Evolutionary conservation across 2,888 invertebrate genomes (phyloP).

Genomic region (Oscheius sp.): DNA sequence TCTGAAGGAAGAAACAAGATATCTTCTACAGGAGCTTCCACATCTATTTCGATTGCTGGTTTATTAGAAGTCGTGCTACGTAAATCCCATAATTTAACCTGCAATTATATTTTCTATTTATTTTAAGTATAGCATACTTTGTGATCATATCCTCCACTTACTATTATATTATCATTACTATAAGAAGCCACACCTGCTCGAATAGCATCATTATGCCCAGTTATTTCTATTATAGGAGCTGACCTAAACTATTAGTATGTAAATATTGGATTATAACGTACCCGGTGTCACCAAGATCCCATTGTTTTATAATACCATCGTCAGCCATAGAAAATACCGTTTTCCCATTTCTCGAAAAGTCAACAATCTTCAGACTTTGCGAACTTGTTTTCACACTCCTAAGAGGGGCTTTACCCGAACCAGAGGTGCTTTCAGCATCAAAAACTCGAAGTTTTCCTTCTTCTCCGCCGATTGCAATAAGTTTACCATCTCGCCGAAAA

Average conservation of each 20-base stretch:
- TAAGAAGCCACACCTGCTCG: slow-evolving; percentile 59
- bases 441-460: slow-evolving; percentile 88
- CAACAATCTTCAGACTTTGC: slow-evolving; percentile 41
- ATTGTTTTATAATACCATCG: slow-evolving; percentile 67
- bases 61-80: slow-evolving; percentile 44
- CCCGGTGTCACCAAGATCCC: slow-evolving; percentile 56
- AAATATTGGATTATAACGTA: slow-evolving; percentile 24
- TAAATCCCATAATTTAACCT: slow-evolving; percentile 86
- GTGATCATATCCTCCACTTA: slow-evolving; percentile 70
- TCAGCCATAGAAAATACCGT: slow-evolving; percentile 64
- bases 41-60: slow-evolving; percentile 79
- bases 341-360: slow-evolving; percentile 47
- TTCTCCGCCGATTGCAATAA: slow-evolving; percentile 85
- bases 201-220: slow-evolving; percentile 67
- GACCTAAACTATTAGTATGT: background rate
- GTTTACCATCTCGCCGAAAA: slow-evolving; percentile 73
- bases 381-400: slow-evolving; percentile 50
- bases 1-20: slow-evolving; percentile 88
- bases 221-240: slow-evolving; percentile 42
- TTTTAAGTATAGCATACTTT: slow-evolving; percentile 35
- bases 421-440: slow-evolving; percentile 80
- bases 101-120: slow-evolving; percentile 62
- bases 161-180: slow-evolving; percentile 58
- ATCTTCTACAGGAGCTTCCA: slow-evolving; percentile 90
- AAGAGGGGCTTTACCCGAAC: slow-evolving; percentile 75